A percentile compares a stretch with the other conserved stretches of the same genome.
Evolutionary conservation across 2,888 invertebrate genomes (phyloP).

Genomic region (Pyrrhosoma nymphula): DNA sequence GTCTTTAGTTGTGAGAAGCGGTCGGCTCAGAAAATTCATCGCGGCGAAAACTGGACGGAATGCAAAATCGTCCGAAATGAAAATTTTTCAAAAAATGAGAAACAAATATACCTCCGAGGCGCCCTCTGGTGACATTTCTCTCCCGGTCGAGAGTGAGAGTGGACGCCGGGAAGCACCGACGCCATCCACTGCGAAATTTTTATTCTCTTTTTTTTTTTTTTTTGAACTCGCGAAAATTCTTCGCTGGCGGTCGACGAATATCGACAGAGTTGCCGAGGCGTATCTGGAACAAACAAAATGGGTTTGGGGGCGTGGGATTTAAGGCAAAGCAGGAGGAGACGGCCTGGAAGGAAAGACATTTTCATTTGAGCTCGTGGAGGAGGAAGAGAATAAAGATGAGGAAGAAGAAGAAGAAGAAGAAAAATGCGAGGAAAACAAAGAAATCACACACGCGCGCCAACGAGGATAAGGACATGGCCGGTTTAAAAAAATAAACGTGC

Average conservation of each 20-base stretch:
- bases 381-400: neutral
- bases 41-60: too few relatives aligned
- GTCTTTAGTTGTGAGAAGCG: too few relatives aligned
- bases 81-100: neutral
- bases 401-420: neutral
- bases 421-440: slow-evolving; percentile 9
- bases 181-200: neutral
- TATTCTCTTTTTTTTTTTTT: too few relatives aligned
- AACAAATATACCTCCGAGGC: neutral
- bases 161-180: neutral
- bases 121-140: neutral
- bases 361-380: neutral
- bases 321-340: neutral
- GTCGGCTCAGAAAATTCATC: too few relatives aligned
- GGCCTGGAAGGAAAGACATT: neutral
- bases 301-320: neutral
- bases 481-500: neutral
- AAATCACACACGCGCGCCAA: neutral
- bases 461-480: neutral
- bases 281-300: neutral
- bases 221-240: neutral
- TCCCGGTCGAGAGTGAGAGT: neutral
- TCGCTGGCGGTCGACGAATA: neutral
- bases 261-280: neutral
- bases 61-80: too few relatives aligned